A percentile compares a stretch with the other conserved stretches of the same genome.
These are phyloP conservation scores for Pristionchus japonicus DNA, from an alignment of 2,888 invertebrate species.

Conservation along the genomic window DNA sequence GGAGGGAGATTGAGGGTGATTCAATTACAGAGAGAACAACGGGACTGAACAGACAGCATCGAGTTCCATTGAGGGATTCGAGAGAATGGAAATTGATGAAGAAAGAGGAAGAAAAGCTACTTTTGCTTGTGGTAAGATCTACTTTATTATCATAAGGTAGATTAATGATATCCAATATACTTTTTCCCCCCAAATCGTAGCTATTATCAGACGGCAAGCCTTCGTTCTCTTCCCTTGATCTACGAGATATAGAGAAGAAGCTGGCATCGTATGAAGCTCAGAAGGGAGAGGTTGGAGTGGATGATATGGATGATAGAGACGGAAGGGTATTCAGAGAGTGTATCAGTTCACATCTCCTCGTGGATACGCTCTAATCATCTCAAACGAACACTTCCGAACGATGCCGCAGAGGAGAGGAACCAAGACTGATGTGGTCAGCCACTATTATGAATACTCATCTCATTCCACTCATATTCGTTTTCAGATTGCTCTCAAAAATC, in stretches of 20 bases:
- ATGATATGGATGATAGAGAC: too few species aligned
- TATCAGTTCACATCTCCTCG: slow-evolving; percentile 67
- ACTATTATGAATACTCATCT: neutral
- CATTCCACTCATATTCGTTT: neutral
- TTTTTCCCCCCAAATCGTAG: neutral
- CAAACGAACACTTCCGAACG: slow-evolving; percentile 66
- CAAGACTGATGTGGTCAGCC: slow-evolving; percentile 48
- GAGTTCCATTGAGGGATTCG: neutral
- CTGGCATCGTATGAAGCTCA: neutral
- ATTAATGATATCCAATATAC: too few species aligned
- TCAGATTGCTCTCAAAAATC: neutral
- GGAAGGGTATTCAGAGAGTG: slow-evolving; percentile 56
- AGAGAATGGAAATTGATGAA: neutral
- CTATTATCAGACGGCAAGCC: neutral
- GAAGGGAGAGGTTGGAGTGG: neutral
- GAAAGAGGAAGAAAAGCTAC: neutral
- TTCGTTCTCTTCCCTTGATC: neutral
- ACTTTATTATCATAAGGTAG: neutral
- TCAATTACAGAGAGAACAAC: slow-evolving; percentile 25
- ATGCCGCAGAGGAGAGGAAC: slow-evolving; percentile 68
- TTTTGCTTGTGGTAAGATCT: neutral
- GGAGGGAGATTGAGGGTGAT: neutral
- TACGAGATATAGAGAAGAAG: slow-evolving; percentile 8
- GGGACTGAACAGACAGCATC: neutral
- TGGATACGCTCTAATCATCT: slow-evolving; percentile 73